Percentiles rank a stretch among this genome's conserved stretches.
Evolutionary conservation across 2,113 vertebrate genomes (phyloP).

Genomic region (Podarcis raffonei): DNA sequence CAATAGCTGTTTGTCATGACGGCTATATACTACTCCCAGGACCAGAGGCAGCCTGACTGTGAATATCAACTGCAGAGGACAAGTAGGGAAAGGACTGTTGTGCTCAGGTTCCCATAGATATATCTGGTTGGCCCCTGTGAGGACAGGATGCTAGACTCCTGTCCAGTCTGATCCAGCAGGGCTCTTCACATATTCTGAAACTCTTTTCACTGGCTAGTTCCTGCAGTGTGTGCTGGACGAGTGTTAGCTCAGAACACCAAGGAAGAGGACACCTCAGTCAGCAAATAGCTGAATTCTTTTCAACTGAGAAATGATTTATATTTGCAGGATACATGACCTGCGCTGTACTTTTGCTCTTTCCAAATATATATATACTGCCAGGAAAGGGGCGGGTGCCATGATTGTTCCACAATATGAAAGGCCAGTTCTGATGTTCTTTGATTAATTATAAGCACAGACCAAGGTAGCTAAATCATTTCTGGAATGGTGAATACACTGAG

Average conservation of each 20-base stretch:
- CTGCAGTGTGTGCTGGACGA: slow-evolving; percentile 15
- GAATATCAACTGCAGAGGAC: no score
- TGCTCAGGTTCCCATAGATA: background rate
- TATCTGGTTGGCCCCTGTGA: background rate
- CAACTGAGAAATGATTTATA: background rate
- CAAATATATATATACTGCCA: background rate
- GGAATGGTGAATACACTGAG: background rate
- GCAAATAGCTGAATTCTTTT: slow-evolving; percentile 4
- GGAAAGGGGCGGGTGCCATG: background rate
- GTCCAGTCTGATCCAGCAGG: no score
- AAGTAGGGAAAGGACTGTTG: no score
- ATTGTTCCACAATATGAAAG: background rate
- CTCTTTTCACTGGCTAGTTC: background rate
- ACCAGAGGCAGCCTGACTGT: no score
- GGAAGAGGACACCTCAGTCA: background rate
- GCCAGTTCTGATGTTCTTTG: background rate
- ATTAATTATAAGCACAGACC: background rate
- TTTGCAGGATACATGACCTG: slow-evolving; percentile 4
- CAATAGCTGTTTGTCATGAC: no score
- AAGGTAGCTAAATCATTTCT: background rate
- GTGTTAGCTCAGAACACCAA: background rate
- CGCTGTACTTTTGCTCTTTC: slow-evolving; percentile 1
- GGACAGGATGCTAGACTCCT: background rate
- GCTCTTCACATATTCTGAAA: no score
- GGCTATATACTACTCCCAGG: no score